phyloP scores from a whole-genome alignment of 2,888 invertebrate species.

The Apamea sordens region DNA sequence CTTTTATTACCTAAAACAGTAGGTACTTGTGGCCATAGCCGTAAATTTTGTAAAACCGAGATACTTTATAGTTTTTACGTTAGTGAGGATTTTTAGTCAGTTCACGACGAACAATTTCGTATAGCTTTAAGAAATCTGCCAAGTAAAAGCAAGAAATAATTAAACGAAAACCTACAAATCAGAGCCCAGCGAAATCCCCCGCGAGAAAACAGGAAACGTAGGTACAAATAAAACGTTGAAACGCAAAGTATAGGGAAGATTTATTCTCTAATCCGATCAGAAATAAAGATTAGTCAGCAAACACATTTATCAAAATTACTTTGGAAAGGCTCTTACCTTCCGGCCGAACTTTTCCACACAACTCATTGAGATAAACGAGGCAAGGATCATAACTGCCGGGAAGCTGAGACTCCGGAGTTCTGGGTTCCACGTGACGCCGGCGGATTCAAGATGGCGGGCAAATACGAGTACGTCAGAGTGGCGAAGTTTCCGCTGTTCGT shows the following conservation, averaged over 20 bases:
- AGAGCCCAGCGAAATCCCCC: constrained; percentile 31
- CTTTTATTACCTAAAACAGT: not conserved
- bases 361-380: constrained; percentile 77
- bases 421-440: constrained; percentile 79
- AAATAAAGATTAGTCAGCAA: constrained; percentile 57
- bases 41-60: not conserved
- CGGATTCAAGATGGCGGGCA: constrained; percentile 76
- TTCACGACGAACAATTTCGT: not conserved
- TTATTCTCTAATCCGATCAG: constrained; percentile 60
- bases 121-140: constrained; percentile 22
- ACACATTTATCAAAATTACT: constrained; percentile 66
- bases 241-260: constrained; percentile 48
- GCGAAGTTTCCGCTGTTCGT: constrained; percentile 78
- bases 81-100: not conserved
- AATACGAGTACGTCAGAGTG: constrained; percentile 74
- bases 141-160: constrained; percentile 18
- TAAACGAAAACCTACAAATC: constrained; percentile 40
- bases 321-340: constrained; percentile 74
- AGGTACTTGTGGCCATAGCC: not conserved
- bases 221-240: constrained; percentile 48
- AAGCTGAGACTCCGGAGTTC: constrained; percentile 81
- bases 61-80: not conserved
- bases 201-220: constrained; percentile 30
- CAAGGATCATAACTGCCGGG: constrained; percentile 80
- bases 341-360: constrained; percentile 81